Base-by-base conservation (phyloP, 2,888 invertebrate species). In the Lasioglossum malachurum region DNA sequence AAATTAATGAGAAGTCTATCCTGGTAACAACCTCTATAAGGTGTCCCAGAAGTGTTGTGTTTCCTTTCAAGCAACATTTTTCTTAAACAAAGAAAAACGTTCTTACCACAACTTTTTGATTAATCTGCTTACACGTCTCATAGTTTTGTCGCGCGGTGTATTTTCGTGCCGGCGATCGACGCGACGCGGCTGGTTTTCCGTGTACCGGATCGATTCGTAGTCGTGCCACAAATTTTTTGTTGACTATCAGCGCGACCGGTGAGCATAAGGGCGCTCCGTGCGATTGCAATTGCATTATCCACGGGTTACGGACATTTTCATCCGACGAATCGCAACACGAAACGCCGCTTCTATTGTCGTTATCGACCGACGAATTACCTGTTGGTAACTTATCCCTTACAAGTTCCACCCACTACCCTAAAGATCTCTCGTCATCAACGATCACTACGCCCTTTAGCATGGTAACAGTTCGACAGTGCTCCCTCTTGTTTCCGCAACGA, bases 341-440 rank as follows among this genome's bases (percentile, higher is more conserved):
- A 86, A 82, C 80, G 72, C 67, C 82, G 81, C 67, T 73, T 57
- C 84, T 76, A 74, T 82, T 75, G 71, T 77, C 82, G 80, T 87
- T 88, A 89, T 88, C 91, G 86, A 84, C 87, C 83, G 91, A 83
- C 77, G 84, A 86, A 75, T 86, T 67, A 69, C 35, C 69, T 77
- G 86, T 87, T 87, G 91, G 88, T 89, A 91, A 91, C 88, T 88
- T 91, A 86, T 80, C 90, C 78, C 76, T n/a, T 16, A 67, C 23
- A 41, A 78, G 53, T 78, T 78, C 57, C 53, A 64, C 73, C 71
- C 60, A 14, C 75, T 23, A 5, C 16, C 73, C 67, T 14, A 35
- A 41, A 72, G 7, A 75, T 82, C 60, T 77, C 71, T 75, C 71
- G 46, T 49, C 44, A 31, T 80, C 53, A 16, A 78, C 69, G 77